phyloP scores from a whole-genome alignment of 2,888 invertebrate genomes.

The Drosophila gaucha region DNA sequence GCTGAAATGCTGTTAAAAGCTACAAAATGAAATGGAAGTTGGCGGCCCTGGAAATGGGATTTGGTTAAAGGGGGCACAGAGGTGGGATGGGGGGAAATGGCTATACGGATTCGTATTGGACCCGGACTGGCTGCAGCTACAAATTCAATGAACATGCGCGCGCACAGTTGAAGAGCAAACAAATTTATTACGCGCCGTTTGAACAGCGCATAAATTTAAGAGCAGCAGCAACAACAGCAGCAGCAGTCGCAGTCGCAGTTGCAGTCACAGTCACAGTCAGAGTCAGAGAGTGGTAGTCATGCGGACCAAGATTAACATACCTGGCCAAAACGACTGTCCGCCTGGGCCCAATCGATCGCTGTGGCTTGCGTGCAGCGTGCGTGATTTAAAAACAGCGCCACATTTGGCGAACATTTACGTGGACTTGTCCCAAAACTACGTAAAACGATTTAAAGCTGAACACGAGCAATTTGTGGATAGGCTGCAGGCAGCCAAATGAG shows the following conservation, averaged over 20 bases:
- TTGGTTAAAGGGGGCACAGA: conserved; percentile 5
- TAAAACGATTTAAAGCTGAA: conserved; percentile 78
- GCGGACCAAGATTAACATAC: conserved; percentile 76
- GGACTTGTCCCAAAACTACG: conserved; percentile 74
- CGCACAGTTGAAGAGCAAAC: conserved; percentile 82
- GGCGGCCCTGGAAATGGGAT: conserved; percentile 46
- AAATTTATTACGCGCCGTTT: conserved; percentile 82
- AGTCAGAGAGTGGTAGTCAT: conserved; percentile 47
- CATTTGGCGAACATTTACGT: conserved; percentile 77
- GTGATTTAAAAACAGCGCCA: conserved; percentile 81
- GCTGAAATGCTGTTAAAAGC: conserved; percentile 79
- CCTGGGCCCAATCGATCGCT: conserved; percentile 68
- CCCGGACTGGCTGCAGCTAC: conserved; percentile 48
- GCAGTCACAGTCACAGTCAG: conserved; percentile 10
- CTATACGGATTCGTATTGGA: conserved; percentile 40
- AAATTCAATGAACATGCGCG: conserved; percentile 81
- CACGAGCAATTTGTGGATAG: conserved; percentile 78
- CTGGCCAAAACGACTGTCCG: conserved; percentile 52
- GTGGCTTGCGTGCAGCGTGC: conserved; percentile 67
- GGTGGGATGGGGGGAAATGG: conserved; percentile 16
- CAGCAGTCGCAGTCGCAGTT: conserved; percentile 4
- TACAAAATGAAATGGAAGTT: conserved; percentile 79
- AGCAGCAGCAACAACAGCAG: conserved; percentile 9
- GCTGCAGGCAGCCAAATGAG: conserved; percentile 5
- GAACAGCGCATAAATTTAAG: conserved; percentile 81